Conservation (phyloP, 2,797 vertebrate species). For the Poeciliopsis infans region DNA sequence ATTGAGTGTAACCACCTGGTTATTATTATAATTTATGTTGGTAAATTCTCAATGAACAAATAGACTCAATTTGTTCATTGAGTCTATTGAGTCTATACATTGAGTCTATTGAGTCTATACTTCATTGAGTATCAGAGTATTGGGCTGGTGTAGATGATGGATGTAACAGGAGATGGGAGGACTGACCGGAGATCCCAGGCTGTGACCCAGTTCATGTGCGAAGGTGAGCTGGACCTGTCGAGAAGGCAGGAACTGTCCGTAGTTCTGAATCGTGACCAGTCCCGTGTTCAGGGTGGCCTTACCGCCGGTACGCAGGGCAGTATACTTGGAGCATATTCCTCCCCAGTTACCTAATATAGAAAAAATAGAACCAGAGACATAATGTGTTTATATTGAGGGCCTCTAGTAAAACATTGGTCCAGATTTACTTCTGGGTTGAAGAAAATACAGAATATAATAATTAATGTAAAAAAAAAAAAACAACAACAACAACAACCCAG, state of each 20-base stretch:
- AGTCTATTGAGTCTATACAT: too few species aligned
- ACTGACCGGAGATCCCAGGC: conserved; percentile 85
- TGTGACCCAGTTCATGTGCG: conserved; percentile 88
- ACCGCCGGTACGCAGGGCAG: conserved; percentile 32
- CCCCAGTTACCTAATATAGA: conserved; percentile 78
- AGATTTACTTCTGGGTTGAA: neutral
- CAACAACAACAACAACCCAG: too few species aligned
- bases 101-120: too few species aligned
- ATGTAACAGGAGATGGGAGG: neutral
- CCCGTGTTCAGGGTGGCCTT: conserved; percentile 81
- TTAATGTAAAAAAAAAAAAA: neutral
- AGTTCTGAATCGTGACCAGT: conserved; percentile 86
- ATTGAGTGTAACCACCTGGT: neutral
- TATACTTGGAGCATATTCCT: conserved; percentile 82
- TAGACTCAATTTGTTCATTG: too few species aligned
- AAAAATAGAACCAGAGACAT: conserved; percentile 1
- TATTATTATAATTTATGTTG: neutral
- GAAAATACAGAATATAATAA: too few species aligned
- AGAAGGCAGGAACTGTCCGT: conserved; percentile 77
- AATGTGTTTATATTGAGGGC: neutral
- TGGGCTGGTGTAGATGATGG: neutral
- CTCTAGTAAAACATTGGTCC: neutral
- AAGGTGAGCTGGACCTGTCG: conserved; percentile 82
- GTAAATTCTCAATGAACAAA: neutral
- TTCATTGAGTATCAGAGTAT: neutral